Conservation (phyloP, 1,140 invertebrate species). For the Metopolophium dirhodum region DNA sequence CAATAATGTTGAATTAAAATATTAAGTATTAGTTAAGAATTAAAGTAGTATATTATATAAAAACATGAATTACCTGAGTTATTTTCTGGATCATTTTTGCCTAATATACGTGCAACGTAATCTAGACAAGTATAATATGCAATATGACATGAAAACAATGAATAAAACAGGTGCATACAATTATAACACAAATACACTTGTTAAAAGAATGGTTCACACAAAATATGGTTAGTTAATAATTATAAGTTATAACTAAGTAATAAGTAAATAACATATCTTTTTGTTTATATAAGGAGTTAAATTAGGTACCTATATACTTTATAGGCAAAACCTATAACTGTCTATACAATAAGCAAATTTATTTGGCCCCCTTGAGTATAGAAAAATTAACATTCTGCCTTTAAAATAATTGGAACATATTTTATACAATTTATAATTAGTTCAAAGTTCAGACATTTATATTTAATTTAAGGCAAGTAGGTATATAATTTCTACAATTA, state of each 20-base stretch:
- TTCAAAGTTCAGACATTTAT: not conserved
- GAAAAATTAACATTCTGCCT: not conserved
- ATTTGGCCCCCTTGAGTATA: not conserved
- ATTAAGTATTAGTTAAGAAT: not conserved
- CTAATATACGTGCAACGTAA: constrained; percentile 52
- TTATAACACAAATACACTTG: not conserved
- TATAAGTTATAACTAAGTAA: not conserved
- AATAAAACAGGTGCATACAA: constrained; percentile 24
- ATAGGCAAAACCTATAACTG: not conserved
- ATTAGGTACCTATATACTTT: not conserved
- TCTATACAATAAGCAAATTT: not conserved
- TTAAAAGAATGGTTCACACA: constrained; percentile 3
- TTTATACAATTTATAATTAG: not conserved
- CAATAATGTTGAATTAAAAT: not conserved
- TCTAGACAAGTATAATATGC: constrained; percentile 53
- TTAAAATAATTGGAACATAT: too few species aligned
- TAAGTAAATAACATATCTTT: not conserved
- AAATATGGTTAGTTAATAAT: constrained; percentile 2
- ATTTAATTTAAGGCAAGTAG: not conserved
- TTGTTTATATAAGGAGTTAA: not conserved
- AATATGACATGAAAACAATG: constrained; percentile 40
- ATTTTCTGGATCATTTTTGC: constrained; percentile 51
- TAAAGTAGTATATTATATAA: not conserved
- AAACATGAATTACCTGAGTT: constrained; percentile 40
- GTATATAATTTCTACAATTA: too few species aligned